Conservation (phyloP, 2,113 vertebrate species). For the Indicator maculatus region DNA sequence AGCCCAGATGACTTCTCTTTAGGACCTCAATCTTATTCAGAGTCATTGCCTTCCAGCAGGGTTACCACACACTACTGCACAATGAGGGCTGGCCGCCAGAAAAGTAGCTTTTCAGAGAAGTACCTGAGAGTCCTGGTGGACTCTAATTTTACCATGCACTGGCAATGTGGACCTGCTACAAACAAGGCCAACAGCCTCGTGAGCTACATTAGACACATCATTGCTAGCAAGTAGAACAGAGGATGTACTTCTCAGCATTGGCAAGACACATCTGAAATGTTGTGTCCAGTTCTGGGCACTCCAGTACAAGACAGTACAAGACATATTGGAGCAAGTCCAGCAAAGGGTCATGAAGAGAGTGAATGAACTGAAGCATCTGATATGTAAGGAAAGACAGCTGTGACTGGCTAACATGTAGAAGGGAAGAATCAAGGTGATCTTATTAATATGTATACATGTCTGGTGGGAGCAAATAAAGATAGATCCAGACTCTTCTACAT, state of each 20-base stretch:
- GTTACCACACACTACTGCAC: neutral
- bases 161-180: neutral
- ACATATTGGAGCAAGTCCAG: neutral
- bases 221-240: neutral
- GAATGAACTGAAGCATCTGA: neutral
- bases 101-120: neutral
- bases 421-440: neutral
- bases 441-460: neutral
- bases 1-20: neutral
- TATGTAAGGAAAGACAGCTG: neutral
- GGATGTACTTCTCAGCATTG: neutral
- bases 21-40: neutral
- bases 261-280: neutral
- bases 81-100: neutral
- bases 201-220: neutral
- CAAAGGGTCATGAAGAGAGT: neutral
- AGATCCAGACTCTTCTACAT: neutral
- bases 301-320: neutral
- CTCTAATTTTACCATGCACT: neutral
- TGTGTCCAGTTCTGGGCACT: neutral
- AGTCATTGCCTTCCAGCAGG: neutral
- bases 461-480: neutral
- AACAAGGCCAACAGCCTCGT: neutral
- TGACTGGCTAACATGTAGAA: fast-evolving
- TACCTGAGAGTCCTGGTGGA: neutral